Percentiles rank a stretch among this genome's conserved stretches.
Conservation (phyloP, 2,113 vertebrate species). For the Hymenochirus boettgeri region DNA sequence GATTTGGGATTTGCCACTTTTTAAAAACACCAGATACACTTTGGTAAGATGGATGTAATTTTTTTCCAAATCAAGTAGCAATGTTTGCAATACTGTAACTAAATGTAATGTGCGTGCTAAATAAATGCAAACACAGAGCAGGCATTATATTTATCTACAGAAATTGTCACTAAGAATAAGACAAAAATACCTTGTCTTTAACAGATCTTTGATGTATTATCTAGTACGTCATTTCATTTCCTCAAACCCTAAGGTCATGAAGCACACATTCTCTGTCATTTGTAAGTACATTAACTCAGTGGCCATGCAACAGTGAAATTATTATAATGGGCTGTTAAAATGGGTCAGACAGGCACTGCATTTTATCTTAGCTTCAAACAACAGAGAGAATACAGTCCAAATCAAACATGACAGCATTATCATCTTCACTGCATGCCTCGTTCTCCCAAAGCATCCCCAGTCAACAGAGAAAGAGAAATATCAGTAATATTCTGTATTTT, state of each 20-base stretch:
- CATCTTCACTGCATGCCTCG: conserved; percentile 38
- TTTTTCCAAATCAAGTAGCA: conserved; percentile 41
- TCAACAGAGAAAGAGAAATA: conserved; percentile 34
- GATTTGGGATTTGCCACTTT: too few relatives aligned
- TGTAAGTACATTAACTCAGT: conserved; percentile 86
- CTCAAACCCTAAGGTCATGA: conserved; percentile 83
- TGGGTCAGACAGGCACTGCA: conserved; percentile 75
- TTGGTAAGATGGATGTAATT: conserved; percentile 12
- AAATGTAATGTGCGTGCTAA: conserved; percentile 4
- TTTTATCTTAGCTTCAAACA: conserved; percentile 75
- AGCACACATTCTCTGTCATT: conserved; percentile 86
- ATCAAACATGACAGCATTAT: conserved; percentile 61
- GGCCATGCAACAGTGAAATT: conserved; percentile 78
- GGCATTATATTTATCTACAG: conserved; percentile 47
- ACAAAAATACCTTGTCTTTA: conserved; percentile 53
- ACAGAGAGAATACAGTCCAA: conserved; percentile 60
- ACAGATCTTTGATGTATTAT: conserved; percentile 69
- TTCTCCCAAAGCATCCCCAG: conserved; percentile 40
- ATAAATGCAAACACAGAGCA: neutral
- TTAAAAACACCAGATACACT: too few relatives aligned
- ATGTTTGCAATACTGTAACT: conserved; percentile 35
- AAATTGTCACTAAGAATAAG: conserved; percentile 42
- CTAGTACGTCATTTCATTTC: conserved; percentile 79
- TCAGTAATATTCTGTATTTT: conserved; percentile 30
- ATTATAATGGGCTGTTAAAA: conserved; percentile 86